Base-by-base conservation (phyloP, 1,140 invertebrate genomes). In the Phortica variegata region DNA sequence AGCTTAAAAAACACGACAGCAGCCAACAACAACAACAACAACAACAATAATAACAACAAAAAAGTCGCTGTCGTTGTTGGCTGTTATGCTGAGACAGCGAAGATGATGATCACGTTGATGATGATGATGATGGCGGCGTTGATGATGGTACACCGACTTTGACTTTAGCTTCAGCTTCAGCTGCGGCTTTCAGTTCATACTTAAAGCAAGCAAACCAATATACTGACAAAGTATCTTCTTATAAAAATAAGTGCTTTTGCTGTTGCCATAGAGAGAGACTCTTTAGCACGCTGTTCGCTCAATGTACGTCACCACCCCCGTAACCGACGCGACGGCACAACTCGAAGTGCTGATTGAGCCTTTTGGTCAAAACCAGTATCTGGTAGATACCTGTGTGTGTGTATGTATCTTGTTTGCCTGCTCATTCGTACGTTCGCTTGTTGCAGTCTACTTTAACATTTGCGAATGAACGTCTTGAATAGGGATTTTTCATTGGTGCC, bases 181-280 rank as follows among this genome's bases (percentile, higher is more conserved):
- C 23, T 26, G 5, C 23, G 10, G 10, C 5, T 26, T 6, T 6
- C 5, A 5, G 5, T 26, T 10, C 23, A 26, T 26, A 10, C 5
- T 13, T 8, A 34, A 34, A 34, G 32, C 32, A 34, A 34, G 16
- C 12, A 44, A 50, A 48, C 42, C 43, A 40, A 47, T 31, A 40
- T 56, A 51, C 43, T 38, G 41, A 40, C 23, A 54, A 43, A 56
- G 53, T 57, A 54, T 57, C 47, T 47, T 52, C 20, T 44, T 56
- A 26, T 26, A 26, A 26, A 26, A 26, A 26, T 26, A 26, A 26
- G 23, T 26, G n/a, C 23, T 26, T 5, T 10, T 26, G 23, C 23
- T 26, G 23, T 5, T 26, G 23, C 23, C 23, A 26, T 26, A 26
- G 23, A 26, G 23, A 5, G 23, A 26, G 23, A 26, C 23, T 26